Percentiles rank a stretch among this genome's conserved stretches.
These are phyloP conservation scores for Mus minutoides DNA, from an alignment of 2,797 vertebrate species.

Conservation along the genomic window DNA sequence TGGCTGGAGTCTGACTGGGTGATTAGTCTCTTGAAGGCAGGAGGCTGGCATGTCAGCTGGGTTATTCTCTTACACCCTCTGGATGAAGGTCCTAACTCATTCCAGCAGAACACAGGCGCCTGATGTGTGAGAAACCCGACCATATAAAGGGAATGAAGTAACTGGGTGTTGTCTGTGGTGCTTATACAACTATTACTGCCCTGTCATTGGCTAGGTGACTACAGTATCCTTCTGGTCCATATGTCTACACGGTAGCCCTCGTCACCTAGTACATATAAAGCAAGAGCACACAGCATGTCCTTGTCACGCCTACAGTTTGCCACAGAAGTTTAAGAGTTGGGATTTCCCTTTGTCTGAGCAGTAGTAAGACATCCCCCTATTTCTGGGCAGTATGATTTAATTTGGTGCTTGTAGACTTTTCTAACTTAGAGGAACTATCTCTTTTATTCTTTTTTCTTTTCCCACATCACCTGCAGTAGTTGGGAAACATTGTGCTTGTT, in stretches of 20 bases:
- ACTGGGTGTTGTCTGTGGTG: neutral
- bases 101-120: neutral
- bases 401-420: constrained; percentile 49
- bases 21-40: neutral
- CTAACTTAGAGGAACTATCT: constrained; percentile 33
- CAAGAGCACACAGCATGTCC: neutral
- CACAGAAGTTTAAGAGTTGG: constrained; percentile 19
- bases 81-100: neutral
- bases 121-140: neutral
- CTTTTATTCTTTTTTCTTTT: neutral
- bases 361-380: constrained; percentile 37
- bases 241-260: neutral
- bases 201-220: neutral
- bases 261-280: neutral
- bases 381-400: constrained; percentile 51
- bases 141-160: neutral
- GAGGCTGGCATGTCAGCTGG: neutral
- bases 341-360: constrained; percentile 59
- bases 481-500: constrained; percentile 46
- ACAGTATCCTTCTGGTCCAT: neutral
- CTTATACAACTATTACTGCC: neutral
- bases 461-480: constrained; percentile 9
- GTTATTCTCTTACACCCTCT: neutral
- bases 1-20: neutral
- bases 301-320: neutral